phyloP scores from a whole-genome alignment of 1,140 invertebrate species.

The Mycetomoellerius zeteki region DNA sequence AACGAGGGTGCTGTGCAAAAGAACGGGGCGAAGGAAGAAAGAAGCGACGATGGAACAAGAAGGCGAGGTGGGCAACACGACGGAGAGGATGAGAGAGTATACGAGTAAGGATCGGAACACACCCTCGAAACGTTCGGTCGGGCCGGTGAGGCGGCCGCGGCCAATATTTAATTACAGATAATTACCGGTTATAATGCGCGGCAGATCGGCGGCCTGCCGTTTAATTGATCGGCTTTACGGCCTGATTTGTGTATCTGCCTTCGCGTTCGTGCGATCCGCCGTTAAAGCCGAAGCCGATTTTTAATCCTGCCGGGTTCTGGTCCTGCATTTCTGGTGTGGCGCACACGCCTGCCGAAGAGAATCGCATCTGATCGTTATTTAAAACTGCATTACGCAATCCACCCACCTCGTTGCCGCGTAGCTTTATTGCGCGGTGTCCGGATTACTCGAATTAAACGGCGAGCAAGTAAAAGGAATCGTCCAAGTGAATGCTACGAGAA shows the following conservation, averaged over 20 bases:
- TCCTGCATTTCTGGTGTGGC: background rate
- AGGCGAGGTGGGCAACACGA: conserved; percentile 2
- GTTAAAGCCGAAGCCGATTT: conserved; percentile 69
- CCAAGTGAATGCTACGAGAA: background rate
- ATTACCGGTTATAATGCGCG: conserved; percentile 83
- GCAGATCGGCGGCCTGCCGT: conserved; percentile 82
- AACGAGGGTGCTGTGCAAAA: background rate
- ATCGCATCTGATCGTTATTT: conserved; percentile 71
- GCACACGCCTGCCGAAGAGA: conserved; percentile 63
- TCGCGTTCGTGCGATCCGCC: conserved; percentile 74
- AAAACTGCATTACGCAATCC: conserved; percentile 78
- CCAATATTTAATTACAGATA: conserved; percentile 84
- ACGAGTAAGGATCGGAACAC: conserved; percentile 73
- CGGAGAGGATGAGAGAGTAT: conserved; percentile 38
- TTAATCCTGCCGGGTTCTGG: conserved; percentile 68
- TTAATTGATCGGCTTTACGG: conserved; percentile 83
- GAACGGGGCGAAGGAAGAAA: conserved; percentile 4
- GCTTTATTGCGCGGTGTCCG: conserved; percentile 64
- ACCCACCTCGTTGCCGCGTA: conserved; percentile 73
- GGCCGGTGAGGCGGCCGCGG: conserved; percentile 63
- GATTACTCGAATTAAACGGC: conserved; percentile 46
- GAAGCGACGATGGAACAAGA: background rate
- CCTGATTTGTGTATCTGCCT: conserved; percentile 83
- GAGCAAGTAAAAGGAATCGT: conserved; percentile 39
- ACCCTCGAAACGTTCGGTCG: conserved; percentile 72